Conservation (phyloP, 2,113 vertebrate species). For the Bettongia penicillata region DNA sequence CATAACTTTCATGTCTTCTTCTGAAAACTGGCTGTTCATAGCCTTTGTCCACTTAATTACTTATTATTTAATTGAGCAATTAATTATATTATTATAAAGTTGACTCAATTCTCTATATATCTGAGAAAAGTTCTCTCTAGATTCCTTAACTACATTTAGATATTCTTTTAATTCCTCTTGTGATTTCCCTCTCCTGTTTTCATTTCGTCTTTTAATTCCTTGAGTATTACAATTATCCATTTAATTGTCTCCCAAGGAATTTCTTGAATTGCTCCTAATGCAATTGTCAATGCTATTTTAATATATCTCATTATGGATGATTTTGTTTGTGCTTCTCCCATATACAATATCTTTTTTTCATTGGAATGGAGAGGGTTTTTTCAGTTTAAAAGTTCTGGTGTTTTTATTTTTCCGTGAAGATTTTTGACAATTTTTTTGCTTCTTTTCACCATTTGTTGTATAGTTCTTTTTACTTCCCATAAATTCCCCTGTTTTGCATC, state of each 20-base stretch:
- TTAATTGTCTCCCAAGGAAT: not conserved
- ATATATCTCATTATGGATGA: not conserved
- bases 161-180: slow-evolving; percentile 50
- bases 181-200: slow-evolving; percentile 55
- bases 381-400: not conserved
- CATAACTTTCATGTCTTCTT: not conserved
- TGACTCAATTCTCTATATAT: not conserved
- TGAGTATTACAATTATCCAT: slow-evolving; percentile 34
- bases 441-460: not conserved
- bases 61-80: not conserved
- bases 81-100: not conserved
- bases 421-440: not conserved
- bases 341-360: not conserved
- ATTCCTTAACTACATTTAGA: not conserved
- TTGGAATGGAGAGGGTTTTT: not conserved
- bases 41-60: not conserved
- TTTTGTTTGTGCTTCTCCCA: not conserved
- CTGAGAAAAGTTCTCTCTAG: not conserved
- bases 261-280: not conserved
- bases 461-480: not conserved
- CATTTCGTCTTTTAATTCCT: slow-evolving; percentile 34
- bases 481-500: not conserved
- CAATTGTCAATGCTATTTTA: not conserved
- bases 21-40: not conserved
- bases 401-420: not conserved